A percentile compares a stretch with the other conserved stretches of the same genome.
These are phyloP conservation scores for Pseudachorutes palmiensis DNA, from an alignment of 1,140 invertebrate genomes.

Conservation along the genomic window DNA sequence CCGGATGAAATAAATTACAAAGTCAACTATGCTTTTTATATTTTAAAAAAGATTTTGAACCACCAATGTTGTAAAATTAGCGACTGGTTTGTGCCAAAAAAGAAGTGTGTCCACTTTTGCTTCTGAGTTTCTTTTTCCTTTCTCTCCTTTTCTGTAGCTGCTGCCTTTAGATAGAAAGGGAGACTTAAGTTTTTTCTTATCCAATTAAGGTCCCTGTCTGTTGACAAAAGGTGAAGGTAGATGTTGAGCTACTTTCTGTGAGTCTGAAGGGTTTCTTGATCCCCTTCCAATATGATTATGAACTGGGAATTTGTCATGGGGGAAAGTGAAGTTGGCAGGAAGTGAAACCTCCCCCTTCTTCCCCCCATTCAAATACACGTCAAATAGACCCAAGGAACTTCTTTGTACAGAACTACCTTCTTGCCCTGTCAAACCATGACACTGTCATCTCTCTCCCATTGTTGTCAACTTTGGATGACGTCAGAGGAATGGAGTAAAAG, in stretches of 20 bases:
- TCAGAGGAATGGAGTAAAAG: neutral
- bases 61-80: too few species aligned
- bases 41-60: too few species aligned
- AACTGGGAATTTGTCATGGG: constrained; percentile 30
- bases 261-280: neutral
- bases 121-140: too few species aligned
- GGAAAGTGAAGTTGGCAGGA: constrained; percentile 35
- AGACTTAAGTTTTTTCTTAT: too few species aligned
- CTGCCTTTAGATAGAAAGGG: too few species aligned
- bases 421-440: neutral
- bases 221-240: neutral
- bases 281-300: constrained; percentile 25
- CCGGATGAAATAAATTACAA: too few species aligned
- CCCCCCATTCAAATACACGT: neutral
- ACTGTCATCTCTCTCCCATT: too few species aligned
- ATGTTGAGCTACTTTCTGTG: neutral
- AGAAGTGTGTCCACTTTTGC: too few species aligned
- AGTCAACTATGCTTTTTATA: too few species aligned
- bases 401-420: neutral
- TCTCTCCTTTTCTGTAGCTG: too few species aligned
- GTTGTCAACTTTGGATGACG: too few species aligned
- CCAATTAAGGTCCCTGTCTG: constrained; percentile 1
- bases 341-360: neutral
- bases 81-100: too few species aligned
- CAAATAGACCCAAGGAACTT: neutral